Base-by-base conservation (phyloP, 1,140 invertebrate species). In the Riptortus pedestris region DNA sequence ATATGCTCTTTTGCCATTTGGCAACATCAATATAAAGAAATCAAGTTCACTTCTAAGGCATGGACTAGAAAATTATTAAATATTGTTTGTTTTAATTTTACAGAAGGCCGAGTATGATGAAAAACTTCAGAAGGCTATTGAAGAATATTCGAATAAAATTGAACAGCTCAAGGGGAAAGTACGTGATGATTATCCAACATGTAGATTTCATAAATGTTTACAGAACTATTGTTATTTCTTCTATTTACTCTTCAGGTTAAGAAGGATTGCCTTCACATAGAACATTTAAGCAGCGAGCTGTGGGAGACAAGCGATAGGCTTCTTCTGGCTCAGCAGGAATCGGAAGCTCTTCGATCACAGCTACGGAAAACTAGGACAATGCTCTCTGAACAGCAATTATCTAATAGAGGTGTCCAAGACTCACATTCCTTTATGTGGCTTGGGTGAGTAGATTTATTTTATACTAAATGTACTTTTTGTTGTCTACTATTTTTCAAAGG, bases 281-380 rank as follows among this genome's bases (percentile, higher is more conserved):
- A 65, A 31, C 33, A 65, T 24, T 33, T 65, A 28, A 65, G 64
- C 29, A 51, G 28, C 12, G 58, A 65, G 27, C 22, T 65, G 28
- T 65, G 64, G 64, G 64, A 65, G 24, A 61, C 64, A 16, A 60
- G 55, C 20, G 64, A 65, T 38, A 24, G 59, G 27, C 51, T 60
- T 26, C 43, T 65, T 55, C 28, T 65, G 24, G 58, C 58, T 4
- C 59, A 58, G 18, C 64, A 65, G 43, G 58, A 65, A 51, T 24
- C 45, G 0, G 59, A 65, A 38, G 58, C 64, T 20, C 47, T 65
- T 2, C 20, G 64, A 18, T 51, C 47, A 52, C 64, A 65, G 27
- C 63, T 64, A 12, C 29, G 38, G 18, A 22, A 33, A 18, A 64
- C 63, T 11, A 18, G 55, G 16, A 22, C 55, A 18, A 43, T 55